Conservation (phyloP, 2,113 vertebrate genomes). For the Mugil cephalus region DNA sequence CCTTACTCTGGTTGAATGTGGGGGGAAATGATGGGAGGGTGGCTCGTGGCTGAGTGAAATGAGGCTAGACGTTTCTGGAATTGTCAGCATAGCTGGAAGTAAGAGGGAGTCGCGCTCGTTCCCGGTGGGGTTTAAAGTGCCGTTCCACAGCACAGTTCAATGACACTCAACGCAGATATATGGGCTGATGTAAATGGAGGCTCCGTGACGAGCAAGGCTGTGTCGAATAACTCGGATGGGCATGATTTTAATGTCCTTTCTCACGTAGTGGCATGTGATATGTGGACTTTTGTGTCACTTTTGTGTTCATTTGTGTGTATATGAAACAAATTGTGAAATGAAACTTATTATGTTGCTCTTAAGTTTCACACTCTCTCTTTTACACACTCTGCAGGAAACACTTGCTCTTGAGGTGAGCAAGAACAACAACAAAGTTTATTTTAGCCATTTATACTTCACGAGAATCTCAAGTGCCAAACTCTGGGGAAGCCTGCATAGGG, state of each 20-base stretch:
- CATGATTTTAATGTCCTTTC: constrained; percentile 42
- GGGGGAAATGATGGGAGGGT: constrained; percentile 13
- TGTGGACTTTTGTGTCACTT: not conserved
- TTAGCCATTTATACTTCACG: too few species aligned
- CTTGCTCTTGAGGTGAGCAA: too few species aligned
- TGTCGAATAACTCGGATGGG: constrained; percentile 59
- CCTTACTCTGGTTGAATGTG: constrained; percentile 25
- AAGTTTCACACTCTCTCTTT: too few species aligned
- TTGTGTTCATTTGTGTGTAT: constrained; percentile 7
- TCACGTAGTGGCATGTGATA: constrained; percentile 42
- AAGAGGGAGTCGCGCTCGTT: constrained; percentile 45
- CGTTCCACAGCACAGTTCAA: constrained; percentile 49
- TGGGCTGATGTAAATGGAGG: constrained; percentile 69
- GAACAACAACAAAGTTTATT: too few species aligned
- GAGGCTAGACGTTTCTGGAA: constrained; percentile 55
- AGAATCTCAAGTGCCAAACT: too few species aligned
- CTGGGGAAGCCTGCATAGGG: too few species aligned
- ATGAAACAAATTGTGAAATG: too few species aligned
- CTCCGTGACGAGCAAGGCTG: constrained; percentile 55
- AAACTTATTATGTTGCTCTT: too few species aligned
- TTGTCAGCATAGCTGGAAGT: constrained; percentile 65
- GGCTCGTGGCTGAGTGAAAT: constrained; percentile 51
- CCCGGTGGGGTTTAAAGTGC: constrained; percentile 63
- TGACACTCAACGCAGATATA: constrained; percentile 69
- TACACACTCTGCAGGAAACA: too few species aligned